phyloP scores from a whole-genome alignment of 2,797 vertebrate genomes.

The Enteromius treurensis region DNA sequence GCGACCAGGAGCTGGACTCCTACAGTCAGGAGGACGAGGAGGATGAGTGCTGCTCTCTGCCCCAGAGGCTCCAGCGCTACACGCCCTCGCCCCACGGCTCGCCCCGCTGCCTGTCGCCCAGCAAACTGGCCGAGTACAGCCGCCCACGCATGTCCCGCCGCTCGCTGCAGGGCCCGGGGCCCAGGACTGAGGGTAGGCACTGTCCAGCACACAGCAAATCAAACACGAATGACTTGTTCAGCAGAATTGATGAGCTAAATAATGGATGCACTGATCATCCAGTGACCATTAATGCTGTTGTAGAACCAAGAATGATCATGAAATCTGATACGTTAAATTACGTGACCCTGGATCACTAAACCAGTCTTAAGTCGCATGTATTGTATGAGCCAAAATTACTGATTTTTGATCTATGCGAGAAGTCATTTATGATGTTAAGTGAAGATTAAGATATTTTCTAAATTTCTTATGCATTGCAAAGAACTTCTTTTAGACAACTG shows the following conservation, averaged over 20 bases:
- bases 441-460: too few relatives aligned
- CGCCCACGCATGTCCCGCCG: constrained; percentile 80
- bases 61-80: constrained; percentile 80
- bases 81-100: constrained; percentile 87
- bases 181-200: constrained; percentile 84
- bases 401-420: too few relatives aligned
- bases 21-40: constrained; percentile 91
- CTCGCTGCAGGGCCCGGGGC: constrained; percentile 80
- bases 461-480: too few relatives aligned
- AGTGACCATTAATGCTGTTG: neutral
- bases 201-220: neutral
- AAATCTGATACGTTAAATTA: neutral
- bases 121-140: constrained; percentile 70
- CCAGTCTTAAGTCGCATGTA: too few relatives aligned
- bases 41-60: constrained; percentile 79
- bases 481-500: too few relatives aligned
- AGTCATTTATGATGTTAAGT: too few relatives aligned
- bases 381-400: too few relatives aligned
- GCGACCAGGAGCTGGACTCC: constrained; percentile 91
- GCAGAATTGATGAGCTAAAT: neutral
- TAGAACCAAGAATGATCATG: neutral
- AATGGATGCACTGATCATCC: neutral
- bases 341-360: neutral
- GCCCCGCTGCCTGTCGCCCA: constrained; percentile 89
- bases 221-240: neutral